Percentiles rank a stretch among this genome's conserved stretches.
Evolutionary conservation across 2,113 vertebrate species (phyloP).

Genomic region (Zonotrichia leucophrys): DNA sequence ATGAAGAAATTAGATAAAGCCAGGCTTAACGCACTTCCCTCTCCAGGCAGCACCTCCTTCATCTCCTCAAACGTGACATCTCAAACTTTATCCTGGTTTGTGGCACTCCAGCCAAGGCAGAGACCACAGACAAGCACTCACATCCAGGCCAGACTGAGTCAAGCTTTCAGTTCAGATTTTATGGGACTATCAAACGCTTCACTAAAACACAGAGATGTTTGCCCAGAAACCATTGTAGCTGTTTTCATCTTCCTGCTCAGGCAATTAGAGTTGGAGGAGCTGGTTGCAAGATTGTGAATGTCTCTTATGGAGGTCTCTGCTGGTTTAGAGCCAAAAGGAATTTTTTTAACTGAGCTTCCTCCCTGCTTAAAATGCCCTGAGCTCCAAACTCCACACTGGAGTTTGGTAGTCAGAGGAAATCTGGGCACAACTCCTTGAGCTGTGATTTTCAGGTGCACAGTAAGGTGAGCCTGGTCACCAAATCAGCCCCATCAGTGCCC

Average conservation of each 20-base stretch:
- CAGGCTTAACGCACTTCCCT: background rate
- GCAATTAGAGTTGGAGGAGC: background rate
- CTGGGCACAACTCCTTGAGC: background rate
- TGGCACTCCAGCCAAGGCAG: background rate
- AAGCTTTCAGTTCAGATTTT: conserved; percentile 26
- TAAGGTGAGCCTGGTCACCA: background rate
- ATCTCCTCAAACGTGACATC: background rate
- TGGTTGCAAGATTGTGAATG: background rate
- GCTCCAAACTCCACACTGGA: background rate
- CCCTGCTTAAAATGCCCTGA: background rate
- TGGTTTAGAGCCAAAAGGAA: background rate
- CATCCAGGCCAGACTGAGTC: background rate
- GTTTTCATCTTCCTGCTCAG: background rate
- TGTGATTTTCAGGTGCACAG: background rate
- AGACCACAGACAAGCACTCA: background rate
- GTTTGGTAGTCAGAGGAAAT: background rate
- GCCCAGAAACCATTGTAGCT: background rate
- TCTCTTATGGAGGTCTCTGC: background rate
- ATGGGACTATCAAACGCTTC: conserved; percentile 4
- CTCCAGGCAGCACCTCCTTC: background rate
- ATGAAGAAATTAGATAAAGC: background rate
- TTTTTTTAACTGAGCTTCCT: background rate
- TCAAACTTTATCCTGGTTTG: background rate
- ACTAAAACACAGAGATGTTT: background rate
- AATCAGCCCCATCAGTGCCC: background rate